Conservation (phyloP, 2,797 vertebrate genomes). For the Pantherophis alleghaniensis region DNA sequence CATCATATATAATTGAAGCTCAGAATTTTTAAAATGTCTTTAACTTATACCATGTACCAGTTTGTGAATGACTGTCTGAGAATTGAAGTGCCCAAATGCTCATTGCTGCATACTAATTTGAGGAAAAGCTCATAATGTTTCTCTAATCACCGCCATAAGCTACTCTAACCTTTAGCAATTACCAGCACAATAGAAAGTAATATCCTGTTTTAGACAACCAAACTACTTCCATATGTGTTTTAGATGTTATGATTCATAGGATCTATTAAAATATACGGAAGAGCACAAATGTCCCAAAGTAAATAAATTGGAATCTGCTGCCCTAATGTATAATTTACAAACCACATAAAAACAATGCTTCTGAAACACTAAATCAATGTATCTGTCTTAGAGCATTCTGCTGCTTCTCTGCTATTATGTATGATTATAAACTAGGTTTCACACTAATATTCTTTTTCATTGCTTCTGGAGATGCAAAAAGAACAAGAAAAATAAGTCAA, state of each 20-base stretch:
- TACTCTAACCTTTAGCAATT: not conserved
- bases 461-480: not conserved
- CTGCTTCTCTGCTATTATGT: conserved; percentile 35
- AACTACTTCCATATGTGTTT: not conserved
- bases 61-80: not conserved
- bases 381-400: not conserved
- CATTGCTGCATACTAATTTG: conserved; percentile 2
- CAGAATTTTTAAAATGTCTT: not conserved
- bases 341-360: conserved; percentile 8
- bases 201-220: not conserved
- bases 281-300: conserved; percentile 30
- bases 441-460: conserved; percentile 42
- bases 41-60: not conserved
- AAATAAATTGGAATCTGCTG: conserved; percentile 13
- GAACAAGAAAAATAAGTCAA: conserved; percentile 5
- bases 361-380: conserved; percentile 48
- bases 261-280: not conserved
- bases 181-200: conserved; percentile 14
- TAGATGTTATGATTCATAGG: conserved; percentile 4
- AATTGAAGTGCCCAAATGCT: not conserved
- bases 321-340: conserved; percentile 14
- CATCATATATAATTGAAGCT: not conserved
- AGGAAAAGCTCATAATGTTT: not conserved
- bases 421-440: conserved; percentile 23
- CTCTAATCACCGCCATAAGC: conserved; percentile 20